Percentiles rank a stretch among this genome's conserved stretches.
These are phyloP conservation scores for Alexandromys oeconomus DNA, from an alignment of 2,797 vertebrate genomes.

Conservation along the genomic window DNA sequence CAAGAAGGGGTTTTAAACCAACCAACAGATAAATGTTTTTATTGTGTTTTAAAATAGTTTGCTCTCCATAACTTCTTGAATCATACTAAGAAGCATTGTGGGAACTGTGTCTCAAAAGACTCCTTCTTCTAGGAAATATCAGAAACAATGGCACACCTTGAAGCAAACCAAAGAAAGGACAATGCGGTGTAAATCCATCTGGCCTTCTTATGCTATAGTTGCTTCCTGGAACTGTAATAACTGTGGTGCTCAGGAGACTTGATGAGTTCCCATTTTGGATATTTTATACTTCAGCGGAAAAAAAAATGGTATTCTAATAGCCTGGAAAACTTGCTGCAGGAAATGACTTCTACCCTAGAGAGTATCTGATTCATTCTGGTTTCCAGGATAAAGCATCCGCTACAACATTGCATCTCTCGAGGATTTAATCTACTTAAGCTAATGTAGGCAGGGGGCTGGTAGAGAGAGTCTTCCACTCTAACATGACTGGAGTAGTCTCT, in stretches of 20 bases:
- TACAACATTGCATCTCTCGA: constrained; percentile 56
- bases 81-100: constrained; percentile 5
- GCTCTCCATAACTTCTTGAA: constrained; percentile 20
- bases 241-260: constrained; percentile 4
- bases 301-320: constrained; percentile 41
- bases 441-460: constrained; percentile 10
- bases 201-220: not conserved
- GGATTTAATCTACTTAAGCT: constrained; percentile 65
- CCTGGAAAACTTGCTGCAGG: constrained; percentile 68
- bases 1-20: constrained; percentile 9
- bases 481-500: constrained; percentile 34
- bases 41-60: constrained; percentile 42
- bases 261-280: constrained; percentile 1
- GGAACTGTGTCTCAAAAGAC: constrained; percentile 31
- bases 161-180: constrained; percentile 52
- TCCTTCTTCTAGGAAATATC: constrained; percentile 41
- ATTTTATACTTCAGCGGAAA: constrained; percentile 25
- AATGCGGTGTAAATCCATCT: not conserved
- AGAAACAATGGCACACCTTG: not conserved
- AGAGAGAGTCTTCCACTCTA: constrained; percentile 33
- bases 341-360: constrained; percentile 71
- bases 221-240: constrained; percentile 61
- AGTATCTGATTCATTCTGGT: constrained; percentile 71
- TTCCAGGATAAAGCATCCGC: constrained; percentile 62
- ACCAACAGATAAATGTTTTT: constrained; percentile 23